Evolutionary conservation across 2,113 vertebrate species (phyloP).

Genomic region (Melanostigma gelatinosum): DNA sequence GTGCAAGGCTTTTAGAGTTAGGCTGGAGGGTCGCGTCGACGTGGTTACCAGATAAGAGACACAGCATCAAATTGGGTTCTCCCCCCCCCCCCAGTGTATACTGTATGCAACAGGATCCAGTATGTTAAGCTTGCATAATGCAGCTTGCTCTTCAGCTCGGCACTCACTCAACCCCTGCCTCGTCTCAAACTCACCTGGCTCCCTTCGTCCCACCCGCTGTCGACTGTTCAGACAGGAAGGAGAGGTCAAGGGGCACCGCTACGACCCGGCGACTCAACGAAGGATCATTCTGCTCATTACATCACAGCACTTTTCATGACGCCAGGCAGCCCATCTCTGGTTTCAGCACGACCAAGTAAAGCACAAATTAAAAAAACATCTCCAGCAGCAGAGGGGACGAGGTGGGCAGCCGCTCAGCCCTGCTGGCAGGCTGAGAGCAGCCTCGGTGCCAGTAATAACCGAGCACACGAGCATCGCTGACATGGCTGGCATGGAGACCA

Average conservation of each 20-base stretch:
- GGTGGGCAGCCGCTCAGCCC: constrained; percentile 23
- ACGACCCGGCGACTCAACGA: neutral
- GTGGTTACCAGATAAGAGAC: neutral
- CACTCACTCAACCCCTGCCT: neutral
- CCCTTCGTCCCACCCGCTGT: constrained; percentile 1
- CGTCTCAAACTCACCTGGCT: neutral
- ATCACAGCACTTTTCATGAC: constrained; percentile 34
- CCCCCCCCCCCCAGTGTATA: too few relatives aligned
- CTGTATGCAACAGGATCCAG: neutral
- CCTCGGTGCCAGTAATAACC: constrained; percentile 44
- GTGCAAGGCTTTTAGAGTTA: neutral
- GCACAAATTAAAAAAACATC: constrained; percentile 7
- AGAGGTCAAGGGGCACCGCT: neutral
- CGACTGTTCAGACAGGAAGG: constrained; percentile 8
- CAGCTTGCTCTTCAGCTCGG: neutral
- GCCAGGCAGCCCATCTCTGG: constrained; percentile 34
- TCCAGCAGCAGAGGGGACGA: constrained; percentile 32
- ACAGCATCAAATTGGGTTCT: neutral
- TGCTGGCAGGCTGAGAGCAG: constrained; percentile 45
- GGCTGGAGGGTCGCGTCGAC: too few relatives aligned
- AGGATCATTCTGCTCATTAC: constrained; percentile 38
- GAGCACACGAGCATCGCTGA: constrained; percentile 5
- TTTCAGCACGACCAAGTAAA: constrained; percentile 56
- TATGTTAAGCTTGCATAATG: neutral
- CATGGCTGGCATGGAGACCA: constrained; percentile 33